These are phyloP conservation scores for Coronaproctus castanopsis DNA, from an alignment of 2,888 invertebrate species.

Conservation along the genomic window DNA sequence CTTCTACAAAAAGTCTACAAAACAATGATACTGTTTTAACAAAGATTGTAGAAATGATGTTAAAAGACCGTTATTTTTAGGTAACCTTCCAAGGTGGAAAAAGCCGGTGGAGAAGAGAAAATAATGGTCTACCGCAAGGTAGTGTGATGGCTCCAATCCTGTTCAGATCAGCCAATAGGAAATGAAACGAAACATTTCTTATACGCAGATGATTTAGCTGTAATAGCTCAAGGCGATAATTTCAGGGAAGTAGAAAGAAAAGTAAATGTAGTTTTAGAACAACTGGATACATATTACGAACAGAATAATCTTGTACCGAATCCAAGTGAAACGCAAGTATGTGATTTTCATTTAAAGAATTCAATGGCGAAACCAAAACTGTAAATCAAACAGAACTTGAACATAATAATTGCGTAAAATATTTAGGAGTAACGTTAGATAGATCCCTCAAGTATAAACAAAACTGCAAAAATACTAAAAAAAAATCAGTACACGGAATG, in stretches of 20 bases:
- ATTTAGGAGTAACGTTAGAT: background rate
- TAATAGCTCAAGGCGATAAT: background rate
- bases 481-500: background rate
- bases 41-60: background rate
- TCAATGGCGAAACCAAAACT: background rate
- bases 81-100: background rate
- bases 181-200: background rate
- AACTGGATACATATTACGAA: background rate
- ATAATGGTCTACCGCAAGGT: background rate
- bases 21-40: background rate
- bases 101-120: background rate
- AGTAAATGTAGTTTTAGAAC: background rate
- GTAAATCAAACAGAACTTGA: background rate
- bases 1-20: background rate
- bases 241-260: background rate
- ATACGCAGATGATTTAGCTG: background rate
- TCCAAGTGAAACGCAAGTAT: background rate
- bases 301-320: background rate
- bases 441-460: background rate
- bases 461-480: too few species aligned
- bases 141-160: background rate
- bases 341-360: background rate
- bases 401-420: background rate
- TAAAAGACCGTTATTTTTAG: background rate
- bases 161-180: background rate